Conservation (phyloP, 2,113 vertebrate genomes). For the Sphaerodactylus townsendi region DNA sequence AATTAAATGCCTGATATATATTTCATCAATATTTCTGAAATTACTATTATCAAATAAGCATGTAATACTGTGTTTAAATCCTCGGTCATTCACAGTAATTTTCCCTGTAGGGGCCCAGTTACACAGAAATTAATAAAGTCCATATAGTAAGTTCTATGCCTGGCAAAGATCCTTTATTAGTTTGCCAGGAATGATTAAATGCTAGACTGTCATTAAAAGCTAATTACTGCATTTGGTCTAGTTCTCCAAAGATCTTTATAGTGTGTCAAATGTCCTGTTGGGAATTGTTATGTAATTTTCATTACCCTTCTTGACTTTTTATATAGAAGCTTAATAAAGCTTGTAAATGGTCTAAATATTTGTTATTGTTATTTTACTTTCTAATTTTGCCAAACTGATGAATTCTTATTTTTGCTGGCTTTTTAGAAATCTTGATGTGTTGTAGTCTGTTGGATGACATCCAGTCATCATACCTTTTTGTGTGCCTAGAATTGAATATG, state of each 20-base stretch:
- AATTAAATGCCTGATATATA: not conserved
- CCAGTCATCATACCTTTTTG: not conserved
- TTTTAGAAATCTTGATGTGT: not conserved
- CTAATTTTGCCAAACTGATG: constrained; percentile 19
- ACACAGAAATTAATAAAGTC: constrained; percentile 41
- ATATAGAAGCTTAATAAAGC: constrained; percentile 5
- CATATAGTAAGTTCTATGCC: constrained; percentile 21
- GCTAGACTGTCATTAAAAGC: constrained; percentile 40
- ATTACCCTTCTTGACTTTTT: constrained; percentile 43
- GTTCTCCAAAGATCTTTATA: constrained; percentile 43
- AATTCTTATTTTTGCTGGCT: not conserved
- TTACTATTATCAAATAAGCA: not conserved
- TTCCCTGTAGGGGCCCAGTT: constrained; percentile 19
- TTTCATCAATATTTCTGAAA: not conserved
- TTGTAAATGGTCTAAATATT: constrained; percentile 25
- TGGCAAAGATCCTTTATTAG: constrained; percentile 48
- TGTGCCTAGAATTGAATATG: not conserved
- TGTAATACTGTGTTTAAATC: constrained; percentile 26
- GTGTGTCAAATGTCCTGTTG: constrained; percentile 28
- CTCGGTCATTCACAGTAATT: not conserved
- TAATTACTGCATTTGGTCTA: constrained; percentile 41
- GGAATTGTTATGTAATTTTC: constrained; percentile 31
- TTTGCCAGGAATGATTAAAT: constrained; percentile 54
- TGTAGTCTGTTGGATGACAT: not conserved
- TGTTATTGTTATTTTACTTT: not conserved